Evolutionary conservation across 2,888 invertebrate genomes (phyloP).

Genomic region (Cancer borealis): DNA sequence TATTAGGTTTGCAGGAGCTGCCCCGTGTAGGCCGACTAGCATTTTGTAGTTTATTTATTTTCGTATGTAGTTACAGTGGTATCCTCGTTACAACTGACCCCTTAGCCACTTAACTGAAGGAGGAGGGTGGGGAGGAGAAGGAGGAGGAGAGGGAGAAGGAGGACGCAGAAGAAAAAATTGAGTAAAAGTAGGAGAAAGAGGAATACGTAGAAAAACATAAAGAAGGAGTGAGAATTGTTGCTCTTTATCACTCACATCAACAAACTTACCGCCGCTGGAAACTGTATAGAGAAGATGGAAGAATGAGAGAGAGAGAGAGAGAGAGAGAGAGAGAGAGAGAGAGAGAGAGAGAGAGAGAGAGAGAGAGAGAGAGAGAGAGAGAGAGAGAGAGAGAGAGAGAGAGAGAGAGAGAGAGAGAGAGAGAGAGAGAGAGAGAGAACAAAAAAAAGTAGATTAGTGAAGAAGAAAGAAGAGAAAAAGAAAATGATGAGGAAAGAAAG

Average conservation of each 20-base stretch:
- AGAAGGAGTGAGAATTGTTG: not conserved
- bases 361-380: constrained; percentile 30
- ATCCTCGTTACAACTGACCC: not conserved
- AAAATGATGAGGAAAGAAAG: too few relatives aligned
- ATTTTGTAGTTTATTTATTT: constrained; percentile 2
- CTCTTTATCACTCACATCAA: not conserved
- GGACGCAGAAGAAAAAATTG: not conserved
- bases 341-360: constrained; percentile 50
- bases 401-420: constrained; percentile 22
- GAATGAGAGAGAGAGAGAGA: not conserved
- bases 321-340: constrained; percentile 45
- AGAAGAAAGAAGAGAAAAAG: too few relatives aligned
- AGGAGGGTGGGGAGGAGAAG: not conserved
- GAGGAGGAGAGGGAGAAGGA: not conserved
- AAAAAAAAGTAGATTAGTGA: too few relatives aligned
- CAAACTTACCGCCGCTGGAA: not conserved
- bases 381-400: constrained; percentile 26
- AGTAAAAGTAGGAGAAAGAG: not conserved
- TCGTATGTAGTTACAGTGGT: not conserved
- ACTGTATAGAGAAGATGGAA: not conserved
- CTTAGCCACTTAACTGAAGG: not conserved
- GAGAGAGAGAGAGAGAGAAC: constrained; percentile 19
- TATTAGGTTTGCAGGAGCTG: constrained; percentile 20
- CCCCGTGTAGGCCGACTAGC: not conserved
- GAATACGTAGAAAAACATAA: not conserved